Conservation (phyloP, 2,888 invertebrate species). For the Agrotis exclamationis region DNA sequence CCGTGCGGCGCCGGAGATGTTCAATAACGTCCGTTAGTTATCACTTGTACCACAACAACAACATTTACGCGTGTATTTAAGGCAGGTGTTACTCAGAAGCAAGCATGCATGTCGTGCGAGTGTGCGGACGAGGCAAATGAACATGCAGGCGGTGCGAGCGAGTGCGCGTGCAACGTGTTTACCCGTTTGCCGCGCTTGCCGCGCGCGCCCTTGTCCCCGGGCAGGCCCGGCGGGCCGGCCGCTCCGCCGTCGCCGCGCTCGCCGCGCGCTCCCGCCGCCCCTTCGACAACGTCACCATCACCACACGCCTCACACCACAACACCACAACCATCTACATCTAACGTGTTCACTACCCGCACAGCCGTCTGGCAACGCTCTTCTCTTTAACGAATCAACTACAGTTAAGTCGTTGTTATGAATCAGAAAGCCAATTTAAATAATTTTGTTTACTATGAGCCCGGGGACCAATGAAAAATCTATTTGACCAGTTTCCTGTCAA, state of each 20-base stretch:
- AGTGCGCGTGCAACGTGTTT: constrained; percentile 78
- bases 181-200: constrained; percentile 98
- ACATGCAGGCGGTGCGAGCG: constrained; percentile 4
- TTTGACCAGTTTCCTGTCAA: too few relatives aligned
- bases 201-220: constrained; percentile 97
- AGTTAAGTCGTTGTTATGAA: background rate
- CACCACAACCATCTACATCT: constrained; percentile 48
- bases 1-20: background rate
- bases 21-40: constrained; percentile 63
- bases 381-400: background rate
- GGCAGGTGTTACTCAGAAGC: constrained; percentile 55
- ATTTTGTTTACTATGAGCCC: background rate
- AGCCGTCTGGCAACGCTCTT: constrained; percentile 20
- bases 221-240: constrained; percentile 94
- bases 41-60: constrained; percentile 80
- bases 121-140: constrained; percentile 12
- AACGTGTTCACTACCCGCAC: constrained; percentile 23
- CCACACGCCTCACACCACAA: constrained; percentile 89
- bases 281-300: constrained; percentile 83
- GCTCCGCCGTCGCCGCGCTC: constrained; percentile 96
- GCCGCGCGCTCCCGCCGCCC: constrained; percentile 93
- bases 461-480: too few relatives aligned
- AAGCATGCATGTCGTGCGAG: constrained; percentile 52
- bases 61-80: constrained; percentile 62
- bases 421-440: background rate